These are phyloP conservation scores for Caenorhabditis tropicalis DNA, from an alignment of 1,140 invertebrate species.

Conservation along the genomic window DNA sequence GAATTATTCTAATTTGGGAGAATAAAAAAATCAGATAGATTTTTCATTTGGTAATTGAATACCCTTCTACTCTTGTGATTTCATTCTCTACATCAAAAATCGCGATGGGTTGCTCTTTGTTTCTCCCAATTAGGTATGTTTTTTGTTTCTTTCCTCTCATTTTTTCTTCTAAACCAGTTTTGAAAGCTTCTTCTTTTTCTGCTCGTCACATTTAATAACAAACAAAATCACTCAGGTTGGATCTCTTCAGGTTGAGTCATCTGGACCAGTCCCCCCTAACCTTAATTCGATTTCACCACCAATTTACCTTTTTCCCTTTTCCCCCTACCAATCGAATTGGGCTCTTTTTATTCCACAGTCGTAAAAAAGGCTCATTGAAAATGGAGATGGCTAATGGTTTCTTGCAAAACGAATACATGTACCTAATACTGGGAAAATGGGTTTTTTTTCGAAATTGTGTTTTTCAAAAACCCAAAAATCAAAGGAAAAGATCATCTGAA, in stretches of 20 bases:
- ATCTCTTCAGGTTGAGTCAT: not conserved
- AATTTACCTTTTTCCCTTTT: constrained; percentile 27
- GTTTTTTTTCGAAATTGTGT: not conserved
- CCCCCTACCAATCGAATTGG: not conserved
- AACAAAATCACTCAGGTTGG: too few species aligned
- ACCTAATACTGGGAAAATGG: constrained; percentile 6
- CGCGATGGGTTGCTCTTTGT: not conserved
- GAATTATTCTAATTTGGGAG: too few species aligned
- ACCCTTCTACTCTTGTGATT: constrained; percentile 3
- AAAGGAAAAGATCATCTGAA: not conserved
- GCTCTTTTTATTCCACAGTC: constrained; percentile 18
- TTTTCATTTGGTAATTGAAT: not conserved
- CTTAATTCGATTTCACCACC: constrained; percentile 10
- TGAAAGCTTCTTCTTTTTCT: not conserved
- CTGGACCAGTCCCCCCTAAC: not conserved
- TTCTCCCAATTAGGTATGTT: not conserved
- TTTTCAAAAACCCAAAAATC: not conserved
- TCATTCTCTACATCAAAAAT: constrained; percentile 8
- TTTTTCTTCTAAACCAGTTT: too few species aligned
- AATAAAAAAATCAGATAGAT: not conserved
- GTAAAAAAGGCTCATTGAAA: constrained; percentile 10
- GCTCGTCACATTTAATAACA: constrained; percentile 31
- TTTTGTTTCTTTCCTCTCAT: not conserved
- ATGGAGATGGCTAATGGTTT: constrained; percentile 38
- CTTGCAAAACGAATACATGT: not conserved